Base-by-base conservation (phyloP, 1,140 invertebrate species). In the Heliconius eleuchia region DNA sequence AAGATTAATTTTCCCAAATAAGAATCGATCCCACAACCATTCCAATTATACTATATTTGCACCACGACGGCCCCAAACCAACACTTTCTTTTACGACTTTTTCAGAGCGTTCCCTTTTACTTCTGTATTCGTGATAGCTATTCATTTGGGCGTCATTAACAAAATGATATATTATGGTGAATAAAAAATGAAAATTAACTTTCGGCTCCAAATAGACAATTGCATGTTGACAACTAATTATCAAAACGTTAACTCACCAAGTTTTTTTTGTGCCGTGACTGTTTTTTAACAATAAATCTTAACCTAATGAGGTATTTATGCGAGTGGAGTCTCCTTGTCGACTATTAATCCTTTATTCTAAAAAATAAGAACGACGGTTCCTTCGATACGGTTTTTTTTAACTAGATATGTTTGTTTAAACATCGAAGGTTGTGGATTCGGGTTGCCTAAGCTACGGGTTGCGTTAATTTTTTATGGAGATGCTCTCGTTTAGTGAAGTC, bases 141-240 rank as follows among this genome's bases (percentile, higher is more conserved):
- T 90, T 92, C 88, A 89, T 91, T 88, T 86, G 86, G 86, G 88
- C 84, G 88, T 94, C 91, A 92, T 93, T 91, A 93, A 91, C 84
- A 84, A 89, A 91, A 92, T 94, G 91, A 94, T 92, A 93, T 92
- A 94, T 94, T 88, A 86, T 86, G 57, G 83, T 75, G 85, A 90
- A 92, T 89, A 91, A 92, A 92, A 76, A 91, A 91, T 88, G 74
- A 80, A 84, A 92, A 94, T 92, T 91, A 94, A 86, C 82, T 82
- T 79, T 80, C 80, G 87, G 85, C 82, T 83, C 84, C 89, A 82
- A 91, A 91, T 91, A 94, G 92, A 92, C 90, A 92, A 91, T 94
- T 90, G 92, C 92, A 94, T 94, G 92, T 87, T 91, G 89, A 86
- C 88, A 91, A 92, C 88, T 94, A 94, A 94, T 94, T 94, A 94